phyloP scores from a whole-genome alignment of 1,140 invertebrate genomes.

The Cheumatopsyche charites region DNA sequence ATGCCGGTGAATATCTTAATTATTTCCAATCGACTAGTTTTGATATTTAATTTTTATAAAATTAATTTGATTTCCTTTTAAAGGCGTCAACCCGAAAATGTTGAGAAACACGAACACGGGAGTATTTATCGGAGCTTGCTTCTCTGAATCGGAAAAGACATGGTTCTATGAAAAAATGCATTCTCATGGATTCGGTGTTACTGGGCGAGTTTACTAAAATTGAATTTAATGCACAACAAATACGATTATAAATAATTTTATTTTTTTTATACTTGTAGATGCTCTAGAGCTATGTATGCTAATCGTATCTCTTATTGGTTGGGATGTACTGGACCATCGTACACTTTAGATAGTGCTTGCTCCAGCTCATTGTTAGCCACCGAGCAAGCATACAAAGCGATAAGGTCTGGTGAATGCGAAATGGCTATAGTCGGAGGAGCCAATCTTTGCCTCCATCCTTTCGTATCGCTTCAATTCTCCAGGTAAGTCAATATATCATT shows the following conservation, averaged over 20 bases:
- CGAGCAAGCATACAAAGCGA: conserved; percentile 81
- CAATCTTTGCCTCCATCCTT: conserved; percentile 85
- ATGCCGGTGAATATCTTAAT: conserved; percentile 71
- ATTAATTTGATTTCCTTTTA: not conserved
- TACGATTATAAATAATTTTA: not conserved
- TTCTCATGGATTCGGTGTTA: conserved; percentile 67
- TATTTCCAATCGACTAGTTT: not conserved
- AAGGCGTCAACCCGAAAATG: conserved; percentile 66
- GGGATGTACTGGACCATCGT: conserved; percentile 75
- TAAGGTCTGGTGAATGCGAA: conserved; percentile 79
- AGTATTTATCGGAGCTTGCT: conserved; percentile 82
- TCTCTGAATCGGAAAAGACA: conserved; percentile 68
- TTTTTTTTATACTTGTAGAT: conserved; percentile 60
- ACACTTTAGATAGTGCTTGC: conserved; percentile 87
- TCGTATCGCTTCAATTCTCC: conserved; percentile 82
- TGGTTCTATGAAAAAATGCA: conserved; percentile 74
- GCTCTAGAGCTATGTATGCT: conserved; percentile 88
- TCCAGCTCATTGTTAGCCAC: conserved; percentile 86
- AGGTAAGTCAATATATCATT: conserved; percentile 57
- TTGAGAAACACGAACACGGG: conserved; percentile 76
- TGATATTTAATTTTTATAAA: too few species aligned
- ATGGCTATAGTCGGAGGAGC: conserved; percentile 84
- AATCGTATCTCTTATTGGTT: conserved; percentile 84
- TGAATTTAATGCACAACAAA: not conserved
- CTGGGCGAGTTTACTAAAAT: conserved; percentile 64